A percentile compares a stretch with the other conserved stretches of the same genome.
phyloP scores from a whole-genome alignment of 2,888 invertebrate genomes.

The Leptogaster cylindrica region DNA sequence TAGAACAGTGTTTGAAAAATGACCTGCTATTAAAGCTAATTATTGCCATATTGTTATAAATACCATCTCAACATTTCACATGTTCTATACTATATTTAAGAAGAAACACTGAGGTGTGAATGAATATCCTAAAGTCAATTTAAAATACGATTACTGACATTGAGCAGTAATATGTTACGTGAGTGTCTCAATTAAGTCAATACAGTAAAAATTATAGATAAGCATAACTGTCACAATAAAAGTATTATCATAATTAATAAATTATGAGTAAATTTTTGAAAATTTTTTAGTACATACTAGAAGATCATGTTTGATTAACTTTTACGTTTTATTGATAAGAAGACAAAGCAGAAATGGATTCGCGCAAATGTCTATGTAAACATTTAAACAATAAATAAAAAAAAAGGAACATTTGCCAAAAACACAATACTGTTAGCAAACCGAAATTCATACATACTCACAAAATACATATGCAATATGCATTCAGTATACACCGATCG shows the following conservation, averaged over 20 bases:
- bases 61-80: no score
- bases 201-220: conserved; percentile 17
- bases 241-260: conserved; percentile 4
- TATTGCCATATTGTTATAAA: no score
- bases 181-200: conserved; percentile 2
- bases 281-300: conserved; percentile 16
- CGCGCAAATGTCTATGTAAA: conserved; percentile 22
- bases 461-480: neutral
- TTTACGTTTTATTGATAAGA: neutral
- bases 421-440: neutral
- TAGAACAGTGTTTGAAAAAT: no score
- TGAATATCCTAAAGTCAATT: conserved; percentile 38
- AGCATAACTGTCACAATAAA: neutral
- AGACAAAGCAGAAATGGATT: conserved; percentile 4
- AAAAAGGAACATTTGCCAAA: conserved; percentile 27
- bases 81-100: no score
- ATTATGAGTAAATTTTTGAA: conserved; percentile 16
- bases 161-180: conserved; percentile 13
- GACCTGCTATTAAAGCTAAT: no score
- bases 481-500: conserved; percentile 13
- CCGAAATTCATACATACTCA: neutral
- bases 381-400: conserved; percentile 14
- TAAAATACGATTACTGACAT: conserved; percentile 35
- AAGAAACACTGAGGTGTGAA: conserved; percentile 9
- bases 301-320: conserved; percentile 1